Evolutionary conservation across 2,113 vertebrate species (phyloP).

Genomic region (Zosterops pallidus): DNA sequence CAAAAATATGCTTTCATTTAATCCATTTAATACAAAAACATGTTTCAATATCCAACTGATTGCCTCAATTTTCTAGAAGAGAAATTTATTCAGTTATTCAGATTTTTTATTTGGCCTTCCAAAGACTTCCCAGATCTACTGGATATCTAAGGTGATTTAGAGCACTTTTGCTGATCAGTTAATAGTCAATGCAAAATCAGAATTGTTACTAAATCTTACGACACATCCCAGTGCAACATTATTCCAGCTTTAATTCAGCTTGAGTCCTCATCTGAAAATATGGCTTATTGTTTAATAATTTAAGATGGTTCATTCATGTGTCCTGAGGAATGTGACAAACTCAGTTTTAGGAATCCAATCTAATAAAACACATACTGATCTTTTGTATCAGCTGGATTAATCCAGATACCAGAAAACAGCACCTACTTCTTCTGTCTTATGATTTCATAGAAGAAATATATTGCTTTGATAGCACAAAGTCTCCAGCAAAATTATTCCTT

Average conservation of each 20-base stretch:
- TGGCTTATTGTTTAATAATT: not conserved
- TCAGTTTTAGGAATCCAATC: not conserved
- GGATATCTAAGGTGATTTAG: not conserved
- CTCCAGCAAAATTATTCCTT: not conserved
- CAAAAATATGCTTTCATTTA: not conserved
- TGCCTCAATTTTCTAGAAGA: not conserved
- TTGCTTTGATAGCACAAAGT: slow-evolving; percentile 1
- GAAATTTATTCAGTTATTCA: not conserved
- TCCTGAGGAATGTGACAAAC: not conserved
- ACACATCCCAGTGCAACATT: not conserved
- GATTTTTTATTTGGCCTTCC: not conserved
- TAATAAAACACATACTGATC: not conserved
- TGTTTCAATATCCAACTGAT: not conserved
- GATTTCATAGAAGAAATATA: not conserved
- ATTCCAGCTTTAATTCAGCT: not conserved
- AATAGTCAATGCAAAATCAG: not conserved
- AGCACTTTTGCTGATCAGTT: not conserved
- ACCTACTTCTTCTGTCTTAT: not conserved
- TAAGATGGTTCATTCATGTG: not conserved
- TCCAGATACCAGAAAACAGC: not conserved
- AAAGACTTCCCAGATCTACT: not conserved
- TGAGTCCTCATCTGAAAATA: not conserved
- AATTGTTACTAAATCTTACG: not conserved
- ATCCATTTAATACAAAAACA: not conserved
- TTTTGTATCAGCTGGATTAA: not conserved